These are phyloP conservation scores for Chionoecetes opilio DNA, from an alignment of 1,140 invertebrate species.

Conservation along the genomic window DNA sequence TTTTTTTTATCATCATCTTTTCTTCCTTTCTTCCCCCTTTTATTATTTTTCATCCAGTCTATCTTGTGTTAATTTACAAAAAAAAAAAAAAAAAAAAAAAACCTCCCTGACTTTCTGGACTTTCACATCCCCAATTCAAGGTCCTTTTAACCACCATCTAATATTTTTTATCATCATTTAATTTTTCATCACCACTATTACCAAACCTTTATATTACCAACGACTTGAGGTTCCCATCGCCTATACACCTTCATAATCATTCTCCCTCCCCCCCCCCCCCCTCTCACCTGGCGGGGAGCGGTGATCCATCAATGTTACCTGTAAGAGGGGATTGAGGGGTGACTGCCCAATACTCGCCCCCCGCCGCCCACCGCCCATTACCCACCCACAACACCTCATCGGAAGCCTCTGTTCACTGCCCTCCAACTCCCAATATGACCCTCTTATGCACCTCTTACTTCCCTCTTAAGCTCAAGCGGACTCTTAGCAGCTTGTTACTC, in stretches of 20 bases:
- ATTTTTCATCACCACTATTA: not conserved
- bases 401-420: not conserved
- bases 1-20: not conserved
- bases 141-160: no score
- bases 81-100: no score
- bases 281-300: not conserved
- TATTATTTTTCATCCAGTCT: no score
- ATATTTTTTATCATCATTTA: not conserved
- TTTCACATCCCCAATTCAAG: no score
- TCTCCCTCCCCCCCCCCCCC: not conserved
- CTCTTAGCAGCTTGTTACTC: conserved; percentile 8
- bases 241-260: not conserved
- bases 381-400: not conserved
- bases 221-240: not conserved
- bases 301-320: not conserved
- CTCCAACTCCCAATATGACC: not conserved
- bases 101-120: no score
- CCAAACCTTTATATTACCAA: not conserved
- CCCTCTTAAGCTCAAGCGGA: not conserved
- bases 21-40: not conserved
- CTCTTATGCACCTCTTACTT: not conserved
- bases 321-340: not conserved
- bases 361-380: not conserved
- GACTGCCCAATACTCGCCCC: not conserved
- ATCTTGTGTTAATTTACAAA: no score